Evolutionary conservation across 2,888 invertebrate species (phyloP).

Genomic region (Campoplex capitator): DNA sequence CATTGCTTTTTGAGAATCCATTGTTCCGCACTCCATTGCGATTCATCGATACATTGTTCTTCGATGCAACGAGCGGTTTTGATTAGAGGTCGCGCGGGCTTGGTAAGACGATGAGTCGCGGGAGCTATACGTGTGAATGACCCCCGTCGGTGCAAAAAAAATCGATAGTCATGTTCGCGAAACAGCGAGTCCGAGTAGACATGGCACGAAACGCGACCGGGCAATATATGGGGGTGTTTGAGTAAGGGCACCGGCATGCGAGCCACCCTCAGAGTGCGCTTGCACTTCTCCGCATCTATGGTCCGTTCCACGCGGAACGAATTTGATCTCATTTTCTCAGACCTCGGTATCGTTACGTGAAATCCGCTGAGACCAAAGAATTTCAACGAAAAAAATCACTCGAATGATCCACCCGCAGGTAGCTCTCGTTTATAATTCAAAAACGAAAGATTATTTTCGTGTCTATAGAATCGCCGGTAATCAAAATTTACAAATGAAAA

Average conservation of each 20-base stretch:
- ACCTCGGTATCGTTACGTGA: neutral
- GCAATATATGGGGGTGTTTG: slow-evolving; percentile 17
- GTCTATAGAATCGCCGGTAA: no score
- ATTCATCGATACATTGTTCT: slow-evolving; percentile 19
- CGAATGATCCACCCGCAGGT: no score
- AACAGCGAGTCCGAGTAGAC: slow-evolving; percentile 10
- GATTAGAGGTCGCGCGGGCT: slow-evolving; percentile 43
- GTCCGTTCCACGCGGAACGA: neutral
- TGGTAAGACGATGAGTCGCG: slow-evolving; percentile 20
- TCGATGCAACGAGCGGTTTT: slow-evolving; percentile 28
- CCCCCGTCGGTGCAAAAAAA: slow-evolving; percentile 77
- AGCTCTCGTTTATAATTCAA: no score
- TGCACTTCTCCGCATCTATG: slow-evolving; percentile 29
- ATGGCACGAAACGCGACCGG: slow-evolving; percentile 10
- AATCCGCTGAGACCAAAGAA: neutral
- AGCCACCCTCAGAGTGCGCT: slow-evolving; percentile 38
- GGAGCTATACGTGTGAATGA: slow-evolving; percentile 76
- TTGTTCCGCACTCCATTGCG: neutral
- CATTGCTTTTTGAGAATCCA: neutral
- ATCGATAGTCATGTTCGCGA: slow-evolving; percentile 79
- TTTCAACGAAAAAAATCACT: no score
- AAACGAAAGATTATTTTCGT: no score
- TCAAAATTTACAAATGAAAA: no score
- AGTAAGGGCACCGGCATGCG: slow-evolving; percentile 23
- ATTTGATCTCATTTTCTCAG: neutral